Conservation (phyloP, 2,888 invertebrate species). For the Brachyptera risi region DNA sequence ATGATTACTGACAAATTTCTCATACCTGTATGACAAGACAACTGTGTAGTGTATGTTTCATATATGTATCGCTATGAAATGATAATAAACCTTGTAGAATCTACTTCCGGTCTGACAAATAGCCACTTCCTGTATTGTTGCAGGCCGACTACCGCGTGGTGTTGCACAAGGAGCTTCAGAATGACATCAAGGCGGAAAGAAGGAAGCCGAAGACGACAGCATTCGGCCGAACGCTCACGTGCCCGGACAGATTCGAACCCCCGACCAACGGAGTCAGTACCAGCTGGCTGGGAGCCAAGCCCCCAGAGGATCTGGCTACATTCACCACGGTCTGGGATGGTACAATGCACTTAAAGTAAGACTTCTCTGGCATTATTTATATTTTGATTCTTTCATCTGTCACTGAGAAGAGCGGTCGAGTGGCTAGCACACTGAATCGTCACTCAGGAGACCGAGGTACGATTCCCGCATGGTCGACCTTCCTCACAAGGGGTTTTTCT, state of each 20-base stretch:
- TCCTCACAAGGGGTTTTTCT: too few relatives aligned
- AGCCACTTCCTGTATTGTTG: not conserved
- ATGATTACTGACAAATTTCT: too few relatives aligned
- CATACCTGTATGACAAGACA: too few relatives aligned
- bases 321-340: not conserved
- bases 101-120: not conserved
- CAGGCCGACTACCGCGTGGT: not conserved
- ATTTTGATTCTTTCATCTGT: not conserved
- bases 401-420: too few relatives aligned
- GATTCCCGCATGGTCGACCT: too few relatives aligned
- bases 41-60: too few relatives aligned
- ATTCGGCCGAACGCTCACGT: not conserved
- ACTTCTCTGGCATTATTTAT: not conserved
- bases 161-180: not conserved
- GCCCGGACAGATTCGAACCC: not conserved
- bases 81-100: too few relatives aligned
- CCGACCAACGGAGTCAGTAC: not conserved
- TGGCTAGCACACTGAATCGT: too few relatives aligned
- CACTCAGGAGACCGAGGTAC: too few relatives aligned
- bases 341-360: not conserved
- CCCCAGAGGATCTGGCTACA: not conserved
- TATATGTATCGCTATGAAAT: too few relatives aligned
- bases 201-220: not conserved
- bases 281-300: not conserved
- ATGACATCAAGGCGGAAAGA: not conserved